Conservation (phyloP, 2,113 vertebrate species). For the Motacilla tschutschensis region DNA sequence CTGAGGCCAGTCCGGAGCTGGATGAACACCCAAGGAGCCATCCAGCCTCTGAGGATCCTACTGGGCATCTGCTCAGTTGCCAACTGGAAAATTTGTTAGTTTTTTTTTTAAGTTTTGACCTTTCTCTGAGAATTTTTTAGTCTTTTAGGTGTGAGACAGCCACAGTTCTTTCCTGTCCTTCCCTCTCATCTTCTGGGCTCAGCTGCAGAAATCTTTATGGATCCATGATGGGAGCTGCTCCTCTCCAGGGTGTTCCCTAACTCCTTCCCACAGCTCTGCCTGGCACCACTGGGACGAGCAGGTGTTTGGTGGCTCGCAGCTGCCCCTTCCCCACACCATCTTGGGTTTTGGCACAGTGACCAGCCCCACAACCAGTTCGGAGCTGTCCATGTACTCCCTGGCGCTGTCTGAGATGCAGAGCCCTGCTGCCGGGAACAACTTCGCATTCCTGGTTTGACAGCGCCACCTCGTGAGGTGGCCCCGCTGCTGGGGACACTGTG, state of each 20-base stretch:
- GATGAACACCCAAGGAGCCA: not conserved
- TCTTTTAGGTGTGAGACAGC: not conserved
- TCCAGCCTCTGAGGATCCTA: not conserved
- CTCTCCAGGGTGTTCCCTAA: not conserved
- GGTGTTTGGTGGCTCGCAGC: not conserved
- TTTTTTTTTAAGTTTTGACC: not conserved
- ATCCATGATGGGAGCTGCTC: not conserved
- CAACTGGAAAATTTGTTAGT: not conserved
- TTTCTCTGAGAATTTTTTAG: not conserved
- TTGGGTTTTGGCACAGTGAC: not conserved
- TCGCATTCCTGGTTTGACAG: not conserved
- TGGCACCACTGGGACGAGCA: not conserved
- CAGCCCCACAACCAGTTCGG: no score
- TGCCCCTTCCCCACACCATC: not conserved
- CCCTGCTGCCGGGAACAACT: not conserved
- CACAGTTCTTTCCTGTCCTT: not conserved
- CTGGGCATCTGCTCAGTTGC: not conserved
- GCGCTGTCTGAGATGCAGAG: not conserved
- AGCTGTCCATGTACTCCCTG: not conserved
- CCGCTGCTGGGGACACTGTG: not conserved
- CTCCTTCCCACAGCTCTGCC: not conserved
- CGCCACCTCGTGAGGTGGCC: conserved; percentile 46
- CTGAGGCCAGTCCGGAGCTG: not conserved
- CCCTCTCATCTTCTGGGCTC: not conserved
- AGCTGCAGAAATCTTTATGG: not conserved